Percentiles rank a stretch among this genome's conserved stretches.
These are phyloP conservation scores for Chymomyza costata DNA, from an alignment of 1,140 invertebrate genomes.

Conservation along the genomic window DNA sequence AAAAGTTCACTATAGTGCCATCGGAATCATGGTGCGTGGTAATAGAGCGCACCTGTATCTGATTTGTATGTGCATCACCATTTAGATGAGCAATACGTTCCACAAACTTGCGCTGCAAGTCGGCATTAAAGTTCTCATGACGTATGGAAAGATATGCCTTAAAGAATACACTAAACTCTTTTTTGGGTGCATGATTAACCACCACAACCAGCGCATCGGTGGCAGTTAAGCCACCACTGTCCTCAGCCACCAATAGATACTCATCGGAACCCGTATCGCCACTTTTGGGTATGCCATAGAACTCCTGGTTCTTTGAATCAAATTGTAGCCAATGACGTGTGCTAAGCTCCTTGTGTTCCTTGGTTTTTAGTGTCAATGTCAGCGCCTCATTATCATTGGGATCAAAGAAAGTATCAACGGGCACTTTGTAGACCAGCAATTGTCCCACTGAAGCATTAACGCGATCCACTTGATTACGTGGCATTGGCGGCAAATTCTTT, in stretches of 20 bases:
- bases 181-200: conserved; percentile 78
- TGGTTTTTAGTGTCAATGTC: conserved; percentile 83
- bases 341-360: conserved; percentile 82
- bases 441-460: conserved; percentile 87
- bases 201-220: conserved; percentile 88
- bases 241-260: conserved; percentile 85
- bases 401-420: conserved; percentile 92
- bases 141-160: conserved; percentile 86
- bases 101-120: conserved; percentile 85
- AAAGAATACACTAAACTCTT: conserved; percentile 82
- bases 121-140: conserved; percentile 84
- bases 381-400: conserved; percentile 86
- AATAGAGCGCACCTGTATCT: conserved; percentile 81
- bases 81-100: conserved; percentile 86
- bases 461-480: conserved; percentile 89
- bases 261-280: conserved; percentile 83
- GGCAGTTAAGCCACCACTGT: conserved; percentile 81
- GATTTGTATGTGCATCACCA: conserved; percentile 82
- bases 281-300: conserved; percentile 87
- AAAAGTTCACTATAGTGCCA: conserved; percentile 71
- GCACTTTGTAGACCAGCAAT: conserved; percentile 86
- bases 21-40: conserved; percentile 59
- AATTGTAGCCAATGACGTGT: conserved; percentile 91
- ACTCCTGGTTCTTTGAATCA: conserved; percentile 90
- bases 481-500: conserved; percentile 83